Base-by-base conservation (phyloP, 2,888 invertebrate genomes). In the Limnephilus lunatus region DNA sequence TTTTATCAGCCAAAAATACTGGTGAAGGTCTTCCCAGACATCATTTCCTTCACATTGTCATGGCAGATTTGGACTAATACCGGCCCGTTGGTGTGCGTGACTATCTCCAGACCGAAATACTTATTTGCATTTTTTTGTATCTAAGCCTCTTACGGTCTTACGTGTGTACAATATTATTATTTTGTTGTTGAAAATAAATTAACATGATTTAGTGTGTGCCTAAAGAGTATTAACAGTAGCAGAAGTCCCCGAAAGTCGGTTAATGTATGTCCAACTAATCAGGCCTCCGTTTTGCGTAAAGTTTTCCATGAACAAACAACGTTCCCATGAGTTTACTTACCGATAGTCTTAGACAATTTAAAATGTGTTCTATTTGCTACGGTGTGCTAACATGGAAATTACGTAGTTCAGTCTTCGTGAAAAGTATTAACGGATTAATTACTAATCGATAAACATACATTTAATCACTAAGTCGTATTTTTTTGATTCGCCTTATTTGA, bases 251-350 rank as follows among this genome's bases (percentile, higher is more conserved):
- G 31, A 31, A 19, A 48, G 48, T 31, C 48, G 39, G 53, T 35
- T 25, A 15, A 32, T 88, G 68, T 35, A 31, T 25, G 68, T 88
- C 80, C 35, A 80, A 80, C 31, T 68, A 88, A 88, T 88, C 88
- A 35, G 80, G 88, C 15, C 53, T 19, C 5, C 31, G 53, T 88
- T 53, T 32, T 88, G 68, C 80, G 68, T 80, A 80, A 68, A 80
- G 80, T 88, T 88, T 88, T 68, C 39, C 80, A 80, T 35, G 35
- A 12, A 31, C 68, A 53, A 80, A 88, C 88, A 85, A 44, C 32
- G 35, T 68, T 68, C 19, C 15, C 88, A 15, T 14, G 32, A 35
- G 83, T 82, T 14, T 48, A 48, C 48, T 44, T 44, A 86, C 32
- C 32, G 88, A 87, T 53, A 87, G n/a, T 53, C 15, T 53, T 30